A percentile compares a stretch with the other conserved stretches of the same genome.
Evolutionary conservation across 2,888 invertebrate species (phyloP).

Genomic region (Achlya flavicornis): DNA sequence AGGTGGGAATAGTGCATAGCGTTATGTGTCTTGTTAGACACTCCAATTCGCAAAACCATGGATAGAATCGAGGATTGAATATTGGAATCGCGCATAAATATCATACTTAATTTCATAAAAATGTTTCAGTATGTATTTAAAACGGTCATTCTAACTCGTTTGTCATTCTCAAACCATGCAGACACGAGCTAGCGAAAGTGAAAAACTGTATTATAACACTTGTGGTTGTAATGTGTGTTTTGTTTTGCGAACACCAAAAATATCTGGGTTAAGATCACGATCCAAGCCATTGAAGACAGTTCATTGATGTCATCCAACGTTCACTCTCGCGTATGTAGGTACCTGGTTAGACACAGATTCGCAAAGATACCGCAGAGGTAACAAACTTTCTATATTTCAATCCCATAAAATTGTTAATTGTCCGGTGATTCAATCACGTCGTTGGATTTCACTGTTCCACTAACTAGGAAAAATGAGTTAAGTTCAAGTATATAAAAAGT

Average conservation of each 20-base stretch:
- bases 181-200: slow-evolving; percentile 15
- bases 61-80: too few species aligned
- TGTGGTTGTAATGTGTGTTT: slow-evolving; percentile 26
- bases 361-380: slow-evolving; percentile 18
- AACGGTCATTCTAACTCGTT: too few species aligned
- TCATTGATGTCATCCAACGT: slow-evolving; percentile 44
- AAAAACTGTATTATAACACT: slow-evolving; percentile 17
- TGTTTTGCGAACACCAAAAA: slow-evolving; percentile 39
- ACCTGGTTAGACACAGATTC: slow-evolving; percentile 24
- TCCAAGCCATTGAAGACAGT: slow-evolving; percentile 47
- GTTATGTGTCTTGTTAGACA: too few species aligned
- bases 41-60: too few species aligned
- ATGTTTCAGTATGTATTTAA: too few species aligned
- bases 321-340: slow-evolving; percentile 33
- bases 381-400: slow-evolving; percentile 34
- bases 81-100: too few species aligned
- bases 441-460: slow-evolving; percentile 20
- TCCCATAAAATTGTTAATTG: slow-evolving; percentile 18
- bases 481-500: slow-evolving; percentile 31
- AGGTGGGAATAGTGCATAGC: too few species aligned
- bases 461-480: slow-evolving; percentile 8
- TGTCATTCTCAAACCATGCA: slow-evolving; percentile 2
- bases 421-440: slow-evolving; percentile 10
- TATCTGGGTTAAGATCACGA: slow-evolving; percentile 62
- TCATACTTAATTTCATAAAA: too few species aligned